Conservation (phyloP, 2,888 invertebrate species). For the Drosophila mimica region DNA sequence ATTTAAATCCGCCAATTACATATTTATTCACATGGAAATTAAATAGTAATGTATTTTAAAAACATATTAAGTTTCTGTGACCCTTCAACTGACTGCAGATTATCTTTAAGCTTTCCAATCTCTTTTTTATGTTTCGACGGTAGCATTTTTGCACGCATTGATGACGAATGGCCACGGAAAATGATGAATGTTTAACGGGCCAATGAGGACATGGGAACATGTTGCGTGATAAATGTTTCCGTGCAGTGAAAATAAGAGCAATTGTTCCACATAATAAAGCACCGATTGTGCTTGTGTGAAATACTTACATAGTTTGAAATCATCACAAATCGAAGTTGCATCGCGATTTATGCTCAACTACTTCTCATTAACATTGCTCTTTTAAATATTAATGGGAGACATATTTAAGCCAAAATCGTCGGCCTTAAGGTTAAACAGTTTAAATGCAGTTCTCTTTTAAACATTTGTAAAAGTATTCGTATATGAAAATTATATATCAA, state of each 20-base stretch:
- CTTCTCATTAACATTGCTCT: conserved; percentile 1
- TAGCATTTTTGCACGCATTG: conserved; percentile 66
- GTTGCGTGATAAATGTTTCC: conserved; percentile 61
- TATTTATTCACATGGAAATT: not conserved
- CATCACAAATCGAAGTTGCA: conserved; percentile 22
- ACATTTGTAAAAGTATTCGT: not conserved
- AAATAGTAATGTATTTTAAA: not conserved
- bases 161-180: conserved; percentile 74
- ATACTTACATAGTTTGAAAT: conserved; percentile 7
- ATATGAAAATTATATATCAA: not conserved
- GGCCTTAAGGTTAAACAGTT: not conserved
- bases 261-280: conserved; percentile 24
- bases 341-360: conserved; percentile 31
- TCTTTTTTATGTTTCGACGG: conserved; percentile 13
- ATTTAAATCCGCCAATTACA: not conserved
- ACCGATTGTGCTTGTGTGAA: conserved; percentile 9
- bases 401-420: not conserved
- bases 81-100: not conserved
- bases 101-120: conserved; percentile 13
- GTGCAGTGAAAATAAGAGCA: conserved; percentile 21
- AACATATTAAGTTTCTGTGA: not conserved
- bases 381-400: not conserved
- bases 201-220: conserved; percentile 66
- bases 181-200: conserved; percentile 78
- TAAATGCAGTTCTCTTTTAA: not conserved